Evolutionary conservation across 2,888 invertebrate genomes (phyloP).

Genomic region (Drosophila koepferae): DNA sequence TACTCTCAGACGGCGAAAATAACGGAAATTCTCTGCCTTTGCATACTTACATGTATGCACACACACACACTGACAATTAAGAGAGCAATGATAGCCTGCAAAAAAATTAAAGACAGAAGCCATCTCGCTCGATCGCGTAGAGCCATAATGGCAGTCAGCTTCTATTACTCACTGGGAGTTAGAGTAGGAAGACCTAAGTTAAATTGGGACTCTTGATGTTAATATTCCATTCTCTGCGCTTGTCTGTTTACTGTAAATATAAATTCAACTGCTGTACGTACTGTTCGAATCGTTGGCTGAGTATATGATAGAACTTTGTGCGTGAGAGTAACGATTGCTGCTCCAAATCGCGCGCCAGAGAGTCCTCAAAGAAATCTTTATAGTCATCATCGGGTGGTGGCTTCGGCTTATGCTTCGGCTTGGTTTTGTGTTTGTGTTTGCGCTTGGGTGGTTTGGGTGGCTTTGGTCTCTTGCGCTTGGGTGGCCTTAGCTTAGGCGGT

Average conservation of each 20-base stretch:
- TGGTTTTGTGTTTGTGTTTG: constrained; percentile 46
- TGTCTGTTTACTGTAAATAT: neutral
- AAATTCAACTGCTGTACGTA: constrained; percentile 30
- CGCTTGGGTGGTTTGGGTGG: constrained; percentile 32
- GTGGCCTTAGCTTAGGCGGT: constrained; percentile 17
- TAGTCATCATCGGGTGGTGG: constrained; percentile 37
- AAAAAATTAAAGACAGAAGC: neutral
- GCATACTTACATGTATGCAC: neutral
- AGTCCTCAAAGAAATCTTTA: constrained; percentile 59
- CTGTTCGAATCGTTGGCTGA: constrained; percentile 67
- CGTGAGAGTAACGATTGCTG: constrained; percentile 64
- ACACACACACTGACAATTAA: neutral
- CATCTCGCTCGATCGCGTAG: neutral
- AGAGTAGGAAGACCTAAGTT: neutral
- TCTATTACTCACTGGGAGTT: neutral
- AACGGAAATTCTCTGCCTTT: neutral
- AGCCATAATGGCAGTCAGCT: neutral
- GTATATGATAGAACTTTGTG: constrained; percentile 66
- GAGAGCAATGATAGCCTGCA: neutral
- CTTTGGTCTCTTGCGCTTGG: constrained; percentile 32
- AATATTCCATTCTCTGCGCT: neutral
- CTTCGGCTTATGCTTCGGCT: constrained; percentile 30
- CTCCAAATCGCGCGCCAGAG: constrained; percentile 12
- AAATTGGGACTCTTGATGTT: neutral
- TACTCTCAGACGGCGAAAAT: neutral